Evolutionary conservation across 2,113 vertebrate genomes (phyloP).

Genomic region (Pedionomus torquatus): DNA sequence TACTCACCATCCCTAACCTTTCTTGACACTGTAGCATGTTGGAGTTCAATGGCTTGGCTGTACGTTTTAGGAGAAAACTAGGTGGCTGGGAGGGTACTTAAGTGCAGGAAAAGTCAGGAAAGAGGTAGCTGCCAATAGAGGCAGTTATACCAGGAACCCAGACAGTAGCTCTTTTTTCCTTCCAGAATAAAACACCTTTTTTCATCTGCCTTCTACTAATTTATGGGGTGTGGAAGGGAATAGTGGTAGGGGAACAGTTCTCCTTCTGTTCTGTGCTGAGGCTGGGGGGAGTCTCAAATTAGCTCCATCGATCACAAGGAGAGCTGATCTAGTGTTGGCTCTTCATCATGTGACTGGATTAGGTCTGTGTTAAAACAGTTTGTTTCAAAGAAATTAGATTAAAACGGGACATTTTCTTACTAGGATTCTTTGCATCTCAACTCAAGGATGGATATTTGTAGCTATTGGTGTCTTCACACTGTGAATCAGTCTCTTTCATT

Average conservation of each 20-base stretch:
- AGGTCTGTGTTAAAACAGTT: neutral
- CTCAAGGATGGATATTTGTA: neutral
- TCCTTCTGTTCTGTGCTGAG: neutral
- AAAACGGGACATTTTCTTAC: neutral
- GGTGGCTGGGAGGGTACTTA: neutral
- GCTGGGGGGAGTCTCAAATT: neutral
- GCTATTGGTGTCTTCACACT: neutral
- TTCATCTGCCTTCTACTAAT: neutral
- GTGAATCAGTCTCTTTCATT: neutral
- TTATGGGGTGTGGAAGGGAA: slow-evolving; percentile 3
- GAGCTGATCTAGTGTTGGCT: neutral
- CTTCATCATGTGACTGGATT: neutral
- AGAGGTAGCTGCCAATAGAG: neutral
- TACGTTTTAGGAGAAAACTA: neutral
- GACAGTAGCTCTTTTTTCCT: slow-evolving; percentile 8
- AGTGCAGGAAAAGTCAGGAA: neutral
- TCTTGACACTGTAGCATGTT: neutral
- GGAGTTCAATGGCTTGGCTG: neutral
- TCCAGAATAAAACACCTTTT: slow-evolving; percentile 5
- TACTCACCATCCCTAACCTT: neutral
- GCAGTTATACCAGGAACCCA: neutral
- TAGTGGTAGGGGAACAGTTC: neutral
- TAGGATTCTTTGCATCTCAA: neutral
- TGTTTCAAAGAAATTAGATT: neutral
- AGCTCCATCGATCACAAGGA: neutral